These are phyloP conservation scores for Ornithorhynchus anatinus DNA, from an alignment of 2,113 vertebrate genomes.

Conservation along the genomic window DNA sequence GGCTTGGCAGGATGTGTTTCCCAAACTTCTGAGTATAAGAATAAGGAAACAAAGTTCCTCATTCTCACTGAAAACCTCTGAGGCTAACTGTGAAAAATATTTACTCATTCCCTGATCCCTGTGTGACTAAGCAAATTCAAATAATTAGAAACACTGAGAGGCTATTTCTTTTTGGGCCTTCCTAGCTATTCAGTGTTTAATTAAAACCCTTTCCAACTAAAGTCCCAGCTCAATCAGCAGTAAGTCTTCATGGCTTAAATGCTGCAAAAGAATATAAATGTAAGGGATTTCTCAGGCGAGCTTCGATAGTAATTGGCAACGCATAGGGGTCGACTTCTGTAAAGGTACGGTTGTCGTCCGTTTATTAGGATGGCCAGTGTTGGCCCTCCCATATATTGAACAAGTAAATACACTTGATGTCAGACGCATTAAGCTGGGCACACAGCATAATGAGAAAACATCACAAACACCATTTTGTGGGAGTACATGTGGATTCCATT, in stretches of 20 bases:
- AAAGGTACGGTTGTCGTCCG: not conserved
- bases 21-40: not conserved
- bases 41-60: not conserved
- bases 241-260: not conserved
- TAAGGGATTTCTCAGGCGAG: not conserved
- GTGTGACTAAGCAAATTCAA: not conserved
- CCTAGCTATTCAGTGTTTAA: not conserved
- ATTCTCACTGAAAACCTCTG: not conserved
- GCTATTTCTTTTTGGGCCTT: not conserved
- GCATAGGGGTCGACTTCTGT: not conserved
- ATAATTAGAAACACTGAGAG: not conserved
- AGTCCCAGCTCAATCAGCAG: not conserved
- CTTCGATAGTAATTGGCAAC: not conserved
- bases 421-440: too few relatives aligned
- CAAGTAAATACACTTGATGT: too few relatives aligned
- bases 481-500: too few relatives aligned
- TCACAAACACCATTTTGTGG: too few relatives aligned
- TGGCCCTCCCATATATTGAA: too few relatives aligned
- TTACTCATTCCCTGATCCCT: not conserved
- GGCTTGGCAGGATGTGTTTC: constrained; percentile 5
- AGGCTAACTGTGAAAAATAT: not conserved
- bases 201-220: constrained; percentile 26
- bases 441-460: too few relatives aligned
- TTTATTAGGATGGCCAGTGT: too few relatives aligned
- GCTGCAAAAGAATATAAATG: not conserved